A percentile compares a stretch with the other conserved stretches of the same genome.
These are phyloP conservation scores for Euthynnus affinis DNA, from an alignment of 2,797 vertebrate species.

Conservation along the genomic window DNA sequence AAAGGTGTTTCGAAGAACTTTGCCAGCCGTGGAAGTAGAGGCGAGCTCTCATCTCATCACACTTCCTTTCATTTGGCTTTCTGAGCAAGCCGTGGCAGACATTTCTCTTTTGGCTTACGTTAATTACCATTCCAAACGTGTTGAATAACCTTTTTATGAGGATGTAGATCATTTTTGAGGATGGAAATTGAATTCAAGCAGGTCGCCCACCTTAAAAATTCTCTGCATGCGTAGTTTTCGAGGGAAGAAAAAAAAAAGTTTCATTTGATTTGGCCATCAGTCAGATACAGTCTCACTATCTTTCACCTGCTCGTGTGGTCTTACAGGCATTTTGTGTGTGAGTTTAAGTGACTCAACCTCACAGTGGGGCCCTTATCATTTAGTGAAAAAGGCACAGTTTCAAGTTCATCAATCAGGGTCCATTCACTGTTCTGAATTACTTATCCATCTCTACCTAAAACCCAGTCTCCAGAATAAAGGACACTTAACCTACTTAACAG, in stretches of 20 bases:
- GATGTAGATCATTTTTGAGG: slow-evolving; percentile 32
- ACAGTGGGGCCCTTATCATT: slow-evolving; percentile 17
- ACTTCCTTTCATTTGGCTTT: slow-evolving; percentile 31
- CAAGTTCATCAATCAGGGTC: slow-evolving; percentile 47
- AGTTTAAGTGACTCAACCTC: neutral
- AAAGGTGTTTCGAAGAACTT: slow-evolving; percentile 43
- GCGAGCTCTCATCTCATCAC: slow-evolving; percentile 37
- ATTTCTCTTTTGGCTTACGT: slow-evolving; percentile 40
- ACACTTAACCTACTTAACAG: slow-evolving; percentile 83
- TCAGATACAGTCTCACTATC: slow-evolving; percentile 4
- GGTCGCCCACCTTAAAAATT: slow-evolving; percentile 28
- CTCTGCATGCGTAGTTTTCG: neutral
- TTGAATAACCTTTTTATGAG: slow-evolving; percentile 52
- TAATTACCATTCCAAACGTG: slow-evolving; percentile 41
- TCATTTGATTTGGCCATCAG: slow-evolving; percentile 21
- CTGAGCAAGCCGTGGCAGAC: neutral
- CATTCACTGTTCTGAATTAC: slow-evolving; percentile 58
- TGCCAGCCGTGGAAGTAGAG: neutral
- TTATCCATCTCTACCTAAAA: slow-evolving; percentile 28
- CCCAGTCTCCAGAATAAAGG: slow-evolving; percentile 69
- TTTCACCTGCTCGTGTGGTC: slow-evolving; percentile 2
- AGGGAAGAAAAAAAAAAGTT: neutral
- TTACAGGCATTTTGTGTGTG: slow-evolving; percentile 18
- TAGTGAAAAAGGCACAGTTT: slow-evolving; percentile 18
- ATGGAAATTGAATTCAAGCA: slow-evolving; percentile 51